Percentiles rank a stretch among this genome's conserved stretches.
Conservation (phyloP, 1,140 invertebrate genomes). For the Ooceraea biroi region DNA sequence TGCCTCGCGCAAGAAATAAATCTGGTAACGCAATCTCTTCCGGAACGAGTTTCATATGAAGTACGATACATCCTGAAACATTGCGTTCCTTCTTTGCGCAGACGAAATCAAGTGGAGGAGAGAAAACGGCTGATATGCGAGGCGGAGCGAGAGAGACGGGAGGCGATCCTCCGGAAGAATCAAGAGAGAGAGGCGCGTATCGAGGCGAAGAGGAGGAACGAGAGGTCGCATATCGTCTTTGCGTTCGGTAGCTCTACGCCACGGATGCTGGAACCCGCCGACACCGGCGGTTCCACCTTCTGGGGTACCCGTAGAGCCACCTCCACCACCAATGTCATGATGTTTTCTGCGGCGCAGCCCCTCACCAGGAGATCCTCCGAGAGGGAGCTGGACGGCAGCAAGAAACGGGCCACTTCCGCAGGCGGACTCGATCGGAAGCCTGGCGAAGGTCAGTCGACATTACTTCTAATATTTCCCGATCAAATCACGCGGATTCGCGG, state of each 20-base stretch:
- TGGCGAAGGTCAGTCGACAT: slow-evolving; percentile 88
- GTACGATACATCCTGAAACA: not conserved
- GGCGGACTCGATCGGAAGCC: slow-evolving; percentile 90
- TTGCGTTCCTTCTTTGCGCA: slow-evolving; percentile 42
- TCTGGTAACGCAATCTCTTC: no score
- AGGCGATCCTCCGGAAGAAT: slow-evolving; percentile 94
- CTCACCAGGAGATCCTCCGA: slow-evolving; percentile 93
- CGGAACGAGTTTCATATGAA: not conserved
- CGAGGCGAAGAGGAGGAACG: slow-evolving; percentile 91
- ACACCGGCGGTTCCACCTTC: slow-evolving; percentile 90
- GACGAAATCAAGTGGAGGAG: slow-evolving; percentile 92
- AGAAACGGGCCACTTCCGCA: slow-evolving; percentile 93
- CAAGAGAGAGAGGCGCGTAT: slow-evolving; percentile 93
- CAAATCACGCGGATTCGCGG: slow-evolving; percentile 5
- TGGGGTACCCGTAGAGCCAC: slow-evolving; percentile 94
- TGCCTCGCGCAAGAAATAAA: no score
- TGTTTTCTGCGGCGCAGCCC: slow-evolving; percentile 90
- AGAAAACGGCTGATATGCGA: slow-evolving; percentile 95
- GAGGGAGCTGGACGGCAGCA: slow-evolving; percentile 92
- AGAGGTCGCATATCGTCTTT: slow-evolving; percentile 89
- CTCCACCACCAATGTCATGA: slow-evolving; percentile 94
- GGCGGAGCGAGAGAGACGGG: slow-evolving; percentile 93
- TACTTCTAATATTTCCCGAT: no score
- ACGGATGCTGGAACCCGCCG: slow-evolving; percentile 93
- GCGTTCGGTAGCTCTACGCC: slow-evolving; percentile 96